Evolutionary conservation across 1,140 invertebrate genomes (phyloP), one percentile per base, ranked within the genome.

Genomic region (Procambarus clarkii): DNA sequence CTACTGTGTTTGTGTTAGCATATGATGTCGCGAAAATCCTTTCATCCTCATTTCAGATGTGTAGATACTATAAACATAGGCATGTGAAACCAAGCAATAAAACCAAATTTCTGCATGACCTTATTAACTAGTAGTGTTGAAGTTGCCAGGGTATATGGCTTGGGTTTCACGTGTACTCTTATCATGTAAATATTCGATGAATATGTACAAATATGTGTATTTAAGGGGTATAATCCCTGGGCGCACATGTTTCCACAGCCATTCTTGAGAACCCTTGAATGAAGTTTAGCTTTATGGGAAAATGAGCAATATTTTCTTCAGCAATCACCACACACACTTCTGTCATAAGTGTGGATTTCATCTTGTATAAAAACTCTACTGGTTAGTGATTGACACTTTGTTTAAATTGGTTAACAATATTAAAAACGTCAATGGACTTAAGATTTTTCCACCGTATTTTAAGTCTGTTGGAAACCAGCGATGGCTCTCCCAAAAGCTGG

Each of bases 131-230:
- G 48, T 60, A 76, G 21, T 64, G n/a, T 50, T 48, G 18, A 48
- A 58, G 45, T 54, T 54, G 79, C 48, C 24, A 7, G 5, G 18
- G 45, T 81, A 54, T 81, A 50, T 81, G 79, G 79, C 79, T 81
- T 81, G 18, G 79, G 79, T 81, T 81, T 81, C 79, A 81, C 79
- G 24, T 81, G n/a, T 81, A 4, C 24, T 45, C 79, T 34, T 58
- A 58, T 34, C 46, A 81, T 81, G 79, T 81, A 81, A 81, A 81
- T 81, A 81, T 81, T 74, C 79, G 48, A 45, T 81, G 46, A 81
- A 81, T 58, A 81, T 81, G 79, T 81, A 81, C 79, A 81, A 81
- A 81, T 79, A n/a, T 81, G 79, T 81, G 79, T 81, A 81, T 81
- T 81, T 54, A 81, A 80, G 54, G 50, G 79, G n/a, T 45, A 58